Conservation (phyloP, 2,888 invertebrate species). For the Entomobrya proxima region DNA sequence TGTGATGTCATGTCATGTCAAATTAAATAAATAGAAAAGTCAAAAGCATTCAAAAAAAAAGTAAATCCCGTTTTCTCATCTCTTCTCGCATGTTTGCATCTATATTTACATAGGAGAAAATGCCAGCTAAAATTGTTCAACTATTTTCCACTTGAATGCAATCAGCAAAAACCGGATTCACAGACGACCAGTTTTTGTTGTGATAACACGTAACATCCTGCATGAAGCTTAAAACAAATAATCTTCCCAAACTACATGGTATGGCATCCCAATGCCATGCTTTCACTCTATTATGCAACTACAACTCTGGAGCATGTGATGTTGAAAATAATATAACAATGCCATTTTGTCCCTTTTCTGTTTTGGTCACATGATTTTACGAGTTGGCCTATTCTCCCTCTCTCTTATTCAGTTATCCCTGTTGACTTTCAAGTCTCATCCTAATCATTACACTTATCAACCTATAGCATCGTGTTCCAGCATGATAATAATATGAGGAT, state of each 20-base stretch:
- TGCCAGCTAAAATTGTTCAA: not conserved
- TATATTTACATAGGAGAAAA: not conserved
- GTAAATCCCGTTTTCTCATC: not conserved
- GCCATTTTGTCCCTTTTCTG: not conserved
- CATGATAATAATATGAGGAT: not conserved
- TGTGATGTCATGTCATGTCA: not conserved
- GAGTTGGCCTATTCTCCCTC: not conserved
- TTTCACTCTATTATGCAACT: not conserved
- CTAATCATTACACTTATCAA: not conserved
- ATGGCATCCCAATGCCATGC: no score
- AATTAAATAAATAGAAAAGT: not conserved
- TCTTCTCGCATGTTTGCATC: not conserved
- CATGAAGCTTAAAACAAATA: no score
- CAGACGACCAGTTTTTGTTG: no score
- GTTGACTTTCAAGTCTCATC: not conserved
- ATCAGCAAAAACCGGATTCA: not conserved
- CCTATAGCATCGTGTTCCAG: not conserved
- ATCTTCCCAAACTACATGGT: no score
- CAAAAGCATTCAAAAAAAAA: not conserved
- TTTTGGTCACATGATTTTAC: not conserved
- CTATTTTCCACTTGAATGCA: constrained; percentile 14
- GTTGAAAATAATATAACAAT: constrained; percentile 7
- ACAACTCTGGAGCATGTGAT: no score
- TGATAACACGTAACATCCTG: no score
- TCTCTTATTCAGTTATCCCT: no score